Percentiles rank a stretch among this genome's conserved stretches.
These are phyloP conservation scores for Pantherophis guttatus DNA, from an alignment of 2,113 vertebrate genomes.

Conservation along the genomic window DNA sequence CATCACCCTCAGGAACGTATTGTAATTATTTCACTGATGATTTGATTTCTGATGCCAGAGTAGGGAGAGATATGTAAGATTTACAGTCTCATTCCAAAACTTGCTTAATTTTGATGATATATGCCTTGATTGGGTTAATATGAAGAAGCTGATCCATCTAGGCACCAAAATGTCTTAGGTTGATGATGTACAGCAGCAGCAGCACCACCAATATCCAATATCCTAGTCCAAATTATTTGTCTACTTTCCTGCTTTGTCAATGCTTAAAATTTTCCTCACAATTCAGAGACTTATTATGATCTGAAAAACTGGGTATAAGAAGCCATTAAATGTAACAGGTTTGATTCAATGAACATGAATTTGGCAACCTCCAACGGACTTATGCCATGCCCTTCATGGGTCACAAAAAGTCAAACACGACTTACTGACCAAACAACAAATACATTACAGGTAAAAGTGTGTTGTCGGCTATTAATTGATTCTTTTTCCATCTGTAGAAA, in stretches of 20 bases:
- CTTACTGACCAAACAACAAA: background rate
- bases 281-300: background rate
- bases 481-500: background rate
- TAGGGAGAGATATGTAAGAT: background rate
- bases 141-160: background rate
- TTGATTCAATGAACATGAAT: background rate
- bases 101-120: background rate
- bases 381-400: background rate
- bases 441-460: background rate
- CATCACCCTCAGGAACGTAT: background rate
- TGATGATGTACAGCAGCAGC: background rate
- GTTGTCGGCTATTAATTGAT: background rate
- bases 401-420: background rate
- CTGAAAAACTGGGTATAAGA: background rate
- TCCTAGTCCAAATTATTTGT: background rate
- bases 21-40: background rate
- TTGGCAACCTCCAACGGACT: background rate
- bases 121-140: background rate
- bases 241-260: background rate
- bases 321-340: background rate
- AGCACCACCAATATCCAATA: background rate
- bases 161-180: background rate
- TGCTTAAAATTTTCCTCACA: background rate
- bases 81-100: background rate
- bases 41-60: background rate